Conservation (phyloP, 2,797 vertebrate genomes). For the Pachyuromys duprasi region DNA sequence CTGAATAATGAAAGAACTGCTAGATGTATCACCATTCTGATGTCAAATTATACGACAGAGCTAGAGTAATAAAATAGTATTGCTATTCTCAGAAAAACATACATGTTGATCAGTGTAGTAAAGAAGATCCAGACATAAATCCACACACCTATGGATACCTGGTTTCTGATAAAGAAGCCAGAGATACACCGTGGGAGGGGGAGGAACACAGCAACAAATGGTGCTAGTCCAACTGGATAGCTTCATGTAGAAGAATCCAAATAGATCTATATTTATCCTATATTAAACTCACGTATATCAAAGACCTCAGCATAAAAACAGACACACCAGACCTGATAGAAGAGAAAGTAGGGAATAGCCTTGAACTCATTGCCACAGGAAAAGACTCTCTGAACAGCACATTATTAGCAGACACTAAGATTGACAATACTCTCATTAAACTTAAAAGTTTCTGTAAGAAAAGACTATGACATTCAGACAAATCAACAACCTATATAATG, state of each 20-base stretch:
- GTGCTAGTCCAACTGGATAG: neutral
- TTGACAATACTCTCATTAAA: neutral
- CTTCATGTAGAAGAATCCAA: neutral
- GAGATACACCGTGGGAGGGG: neutral
- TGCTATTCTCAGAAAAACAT: neutral
- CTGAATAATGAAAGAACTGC: neutral
- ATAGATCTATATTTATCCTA: neutral
- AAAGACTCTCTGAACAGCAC: neutral
- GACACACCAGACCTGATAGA: neutral
- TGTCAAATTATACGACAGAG: neutral
- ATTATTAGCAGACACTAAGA: neutral
- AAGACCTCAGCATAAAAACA: neutral
- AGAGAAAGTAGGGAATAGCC: neutral
- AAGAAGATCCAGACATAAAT: neutral
- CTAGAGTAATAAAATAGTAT: neutral
- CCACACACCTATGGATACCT: neutral
- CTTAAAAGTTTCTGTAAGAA: neutral
- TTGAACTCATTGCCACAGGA: neutral
- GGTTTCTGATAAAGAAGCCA: neutral
- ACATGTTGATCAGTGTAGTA: neutral
- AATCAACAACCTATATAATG: neutral
- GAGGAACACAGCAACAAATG: neutral
- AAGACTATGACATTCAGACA: neutral
- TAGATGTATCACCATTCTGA: neutral
- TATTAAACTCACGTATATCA: neutral